These are phyloP conservation scores for Ornithoptera priamus DNA, from an alignment of 2,888 invertebrate genomes.

Conservation along the genomic window DNA sequence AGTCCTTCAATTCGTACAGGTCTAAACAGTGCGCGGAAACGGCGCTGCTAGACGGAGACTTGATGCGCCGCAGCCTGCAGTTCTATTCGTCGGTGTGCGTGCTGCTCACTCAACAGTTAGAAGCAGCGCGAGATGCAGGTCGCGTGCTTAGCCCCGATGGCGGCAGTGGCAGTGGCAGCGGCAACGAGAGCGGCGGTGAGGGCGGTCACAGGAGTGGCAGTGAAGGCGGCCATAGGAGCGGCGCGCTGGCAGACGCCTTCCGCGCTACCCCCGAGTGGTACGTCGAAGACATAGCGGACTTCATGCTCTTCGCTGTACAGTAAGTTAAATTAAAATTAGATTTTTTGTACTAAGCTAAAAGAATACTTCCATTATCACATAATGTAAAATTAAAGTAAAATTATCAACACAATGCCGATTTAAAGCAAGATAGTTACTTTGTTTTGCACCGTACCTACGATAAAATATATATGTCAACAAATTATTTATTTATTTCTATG, in stretches of 20 bases:
- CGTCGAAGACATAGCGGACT: conserved; percentile 98
- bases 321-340: conserved; percentile 79
- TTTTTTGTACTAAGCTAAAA: neutral
- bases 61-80: conserved; percentile 89
- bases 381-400: too few species aligned
- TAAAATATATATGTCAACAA: too few species aligned
- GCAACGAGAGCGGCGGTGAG: conserved; percentile 75
- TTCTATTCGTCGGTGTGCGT: conserved; percentile 94
- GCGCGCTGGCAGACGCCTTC: conserved; percentile 82
- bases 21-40: conserved; percentile 96
- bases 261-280: conserved; percentile 98
- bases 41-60: conserved; percentile 90
- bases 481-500: too few species aligned
- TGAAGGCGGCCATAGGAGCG: conserved; percentile 42
- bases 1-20: conserved; percentile 61
- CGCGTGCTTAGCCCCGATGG: conserved; percentile 44
- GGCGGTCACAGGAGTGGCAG: conserved; percentile 47
- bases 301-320: conserved; percentile 95
- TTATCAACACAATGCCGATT: too few species aligned
- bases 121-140: conserved; percentile 69
- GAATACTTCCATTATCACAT: too few species aligned
- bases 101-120: conserved; percentile 85
- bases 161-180: conserved; percentile 66
- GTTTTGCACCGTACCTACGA: too few species aligned
- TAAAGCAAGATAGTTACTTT: too few species aligned